Percentiles rank a stretch among this genome's conserved stretches.
Evolutionary conservation across 2,888 invertebrate species (phyloP).

Genomic region (Cantharis rustica): DNA sequence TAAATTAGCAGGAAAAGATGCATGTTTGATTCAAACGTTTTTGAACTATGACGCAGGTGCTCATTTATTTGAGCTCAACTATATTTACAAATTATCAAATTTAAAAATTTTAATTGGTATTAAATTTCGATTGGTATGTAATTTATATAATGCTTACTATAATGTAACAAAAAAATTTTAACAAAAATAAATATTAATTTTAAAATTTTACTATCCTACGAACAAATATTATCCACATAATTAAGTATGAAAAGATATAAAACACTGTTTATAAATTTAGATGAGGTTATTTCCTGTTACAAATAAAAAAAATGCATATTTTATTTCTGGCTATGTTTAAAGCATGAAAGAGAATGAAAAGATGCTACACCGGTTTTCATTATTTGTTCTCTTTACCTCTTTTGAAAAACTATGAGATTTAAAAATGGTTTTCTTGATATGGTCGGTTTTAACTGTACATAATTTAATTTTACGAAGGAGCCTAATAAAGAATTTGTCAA

Average conservation of each 20-base stretch:
- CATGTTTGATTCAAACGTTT: too few species aligned
- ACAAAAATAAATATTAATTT: not conserved
- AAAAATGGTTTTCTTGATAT: not conserved
- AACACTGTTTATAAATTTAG: slow-evolving; percentile 40
- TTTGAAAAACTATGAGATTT: not conserved
- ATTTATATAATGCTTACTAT: not conserved
- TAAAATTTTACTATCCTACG: not conserved
- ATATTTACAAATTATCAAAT: too few species aligned
- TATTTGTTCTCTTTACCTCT: slow-evolving; percentile 17
- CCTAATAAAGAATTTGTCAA: too few species aligned
- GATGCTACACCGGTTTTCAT: slow-evolving; percentile 15
- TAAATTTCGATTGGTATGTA: not conserved
- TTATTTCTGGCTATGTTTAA: slow-evolving; percentile 26
- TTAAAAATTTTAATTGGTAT: too few species aligned
- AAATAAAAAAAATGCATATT: slow-evolving; percentile 33
- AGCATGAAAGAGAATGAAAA: slow-evolving; percentile 18
- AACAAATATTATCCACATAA: slow-evolving; percentile 2
- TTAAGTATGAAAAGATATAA: slow-evolving; percentile 21
- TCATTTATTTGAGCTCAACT: too few species aligned
- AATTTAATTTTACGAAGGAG: too few species aligned
- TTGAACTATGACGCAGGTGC: too few species aligned
- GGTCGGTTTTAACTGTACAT: not conserved
- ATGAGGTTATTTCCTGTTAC: slow-evolving; percentile 41
- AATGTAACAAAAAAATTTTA: not conserved
- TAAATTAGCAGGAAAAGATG: too few species aligned